These are phyloP conservation scores for Petroica traversi DNA, from an alignment of 2,113 vertebrate species.

Conservation along the genomic window DNA sequence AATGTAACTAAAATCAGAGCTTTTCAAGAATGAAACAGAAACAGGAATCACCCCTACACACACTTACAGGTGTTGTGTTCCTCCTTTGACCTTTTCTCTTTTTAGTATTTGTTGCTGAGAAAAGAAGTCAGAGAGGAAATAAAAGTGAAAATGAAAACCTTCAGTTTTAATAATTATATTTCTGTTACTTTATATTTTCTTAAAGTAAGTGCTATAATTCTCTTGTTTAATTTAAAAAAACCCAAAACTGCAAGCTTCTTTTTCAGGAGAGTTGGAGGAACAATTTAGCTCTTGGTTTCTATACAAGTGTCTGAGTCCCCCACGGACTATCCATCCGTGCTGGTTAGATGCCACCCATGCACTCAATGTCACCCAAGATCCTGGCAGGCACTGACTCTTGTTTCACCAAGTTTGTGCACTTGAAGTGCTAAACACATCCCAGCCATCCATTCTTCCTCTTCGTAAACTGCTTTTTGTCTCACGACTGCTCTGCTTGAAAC, in stretches of 20 bases:
- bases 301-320: accelerated
- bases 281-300: background rate
- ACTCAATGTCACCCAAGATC: background rate
- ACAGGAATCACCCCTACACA: background rate
- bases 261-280: background rate
- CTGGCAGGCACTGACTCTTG: background rate
- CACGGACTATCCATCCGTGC: accelerated
- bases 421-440: background rate
- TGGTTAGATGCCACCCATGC: background rate
- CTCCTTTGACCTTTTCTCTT: background rate
- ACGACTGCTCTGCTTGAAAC: accelerated
- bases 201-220: background rate
- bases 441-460: accelerated
- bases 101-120: background rate
- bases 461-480: background rate
- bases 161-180: background rate
- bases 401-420: background rate
- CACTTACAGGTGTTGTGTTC: background rate
- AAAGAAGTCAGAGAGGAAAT: background rate
- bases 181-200: background rate
- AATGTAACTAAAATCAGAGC: background rate
- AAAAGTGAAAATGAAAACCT: background rate
- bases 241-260: background rate
- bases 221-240: background rate
- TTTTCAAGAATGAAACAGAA: background rate